phyloP scores from a whole-genome alignment of 2,113 vertebrate species.

The Barbus barbus region DNA sequence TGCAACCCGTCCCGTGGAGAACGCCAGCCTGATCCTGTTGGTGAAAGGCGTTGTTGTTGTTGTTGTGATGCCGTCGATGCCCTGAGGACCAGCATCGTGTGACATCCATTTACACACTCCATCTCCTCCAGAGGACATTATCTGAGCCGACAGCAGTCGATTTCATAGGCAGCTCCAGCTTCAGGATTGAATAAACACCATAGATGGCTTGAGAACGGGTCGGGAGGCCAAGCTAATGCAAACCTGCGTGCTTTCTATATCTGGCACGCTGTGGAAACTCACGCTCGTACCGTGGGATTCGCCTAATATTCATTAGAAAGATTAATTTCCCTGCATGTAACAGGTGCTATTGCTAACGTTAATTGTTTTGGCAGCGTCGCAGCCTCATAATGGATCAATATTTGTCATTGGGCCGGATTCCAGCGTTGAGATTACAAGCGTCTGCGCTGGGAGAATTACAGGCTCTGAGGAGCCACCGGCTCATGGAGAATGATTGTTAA shows the following conservation, averaged over 20 bases:
- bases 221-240: slow-evolving; percentile 28
- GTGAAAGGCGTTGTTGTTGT: neutral
- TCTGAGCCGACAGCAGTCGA: slow-evolving; percentile 33
- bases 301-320: slow-evolving; percentile 41
- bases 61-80: neutral
- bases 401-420: too few relatives aligned
- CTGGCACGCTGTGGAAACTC: neutral
- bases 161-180: slow-evolving; percentile 30
- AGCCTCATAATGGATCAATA: slow-evolving; percentile 50
- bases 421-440: too few relatives aligned
- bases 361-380: slow-evolving; percentile 48
- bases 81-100: slow-evolving; percentile 30
- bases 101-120: slow-evolving; percentile 53
- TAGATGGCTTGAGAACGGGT: slow-evolving; percentile 26
- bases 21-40: too few relatives aligned
- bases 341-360: slow-evolving; percentile 38
- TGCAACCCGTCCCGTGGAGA: too few relatives aligned
- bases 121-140: slow-evolving; percentile 49
- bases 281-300: neutral
- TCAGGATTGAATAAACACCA: slow-evolving; percentile 49
- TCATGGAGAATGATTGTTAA: neutral
- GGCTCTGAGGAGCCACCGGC: too few relatives aligned
- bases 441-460: slow-evolving; percentile 43
- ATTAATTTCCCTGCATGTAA: slow-evolving; percentile 35
- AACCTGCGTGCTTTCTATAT: neutral